phyloP scores from a whole-genome alignment of 2,113 vertebrate species.

The Dipodomys spectabilis region DNA sequence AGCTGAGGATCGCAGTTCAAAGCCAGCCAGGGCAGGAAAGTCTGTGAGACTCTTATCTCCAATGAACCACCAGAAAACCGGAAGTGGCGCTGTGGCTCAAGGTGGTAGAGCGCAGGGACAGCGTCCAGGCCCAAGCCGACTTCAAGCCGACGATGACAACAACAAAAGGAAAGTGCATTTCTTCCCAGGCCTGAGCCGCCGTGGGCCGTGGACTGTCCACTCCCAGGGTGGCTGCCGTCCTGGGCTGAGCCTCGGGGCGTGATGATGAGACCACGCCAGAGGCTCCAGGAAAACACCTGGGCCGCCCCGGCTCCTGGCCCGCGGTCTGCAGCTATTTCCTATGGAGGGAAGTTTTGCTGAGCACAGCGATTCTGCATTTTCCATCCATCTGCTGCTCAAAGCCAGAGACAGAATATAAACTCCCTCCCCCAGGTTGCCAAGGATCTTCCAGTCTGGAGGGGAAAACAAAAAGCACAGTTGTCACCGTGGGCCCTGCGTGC shows the following conservation, averaged over 20 bases:
- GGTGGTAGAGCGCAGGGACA: too few species aligned
- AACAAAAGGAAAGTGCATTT: background rate
- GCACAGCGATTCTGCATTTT: conserved; percentile 63
- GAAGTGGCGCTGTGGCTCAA: too few species aligned
- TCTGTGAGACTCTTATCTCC: too few species aligned
- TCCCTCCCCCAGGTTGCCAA: conserved; percentile 25
- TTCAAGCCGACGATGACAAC: background rate
- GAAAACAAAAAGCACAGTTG: background rate
- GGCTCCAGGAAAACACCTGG: conserved; percentile 64
- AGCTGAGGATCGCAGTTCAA: too few species aligned
- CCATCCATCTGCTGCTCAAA: conserved; percentile 64
- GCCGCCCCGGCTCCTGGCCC: background rate
- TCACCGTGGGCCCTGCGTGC: too few species aligned
- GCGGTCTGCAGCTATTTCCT: conserved; percentile 70
- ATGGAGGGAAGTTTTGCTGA: conserved; percentile 70
- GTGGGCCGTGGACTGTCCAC: background rate
- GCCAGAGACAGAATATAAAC: conserved; percentile 49
- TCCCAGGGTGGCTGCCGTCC: background rate
- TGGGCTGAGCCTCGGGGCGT: background rate
- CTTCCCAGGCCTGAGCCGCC: background rate
- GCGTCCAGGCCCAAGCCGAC: too few species aligned
- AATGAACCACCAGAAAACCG: too few species aligned
- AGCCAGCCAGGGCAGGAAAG: too few species aligned
- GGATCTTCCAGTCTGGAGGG: background rate
- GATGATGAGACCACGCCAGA: conserved; percentile 27